A percentile compares a stretch with the other conserved stretches of the same genome.
phyloP scores from a whole-genome alignment of 2,113 vertebrate species.

The Cebidichthys violaceus region DNA sequence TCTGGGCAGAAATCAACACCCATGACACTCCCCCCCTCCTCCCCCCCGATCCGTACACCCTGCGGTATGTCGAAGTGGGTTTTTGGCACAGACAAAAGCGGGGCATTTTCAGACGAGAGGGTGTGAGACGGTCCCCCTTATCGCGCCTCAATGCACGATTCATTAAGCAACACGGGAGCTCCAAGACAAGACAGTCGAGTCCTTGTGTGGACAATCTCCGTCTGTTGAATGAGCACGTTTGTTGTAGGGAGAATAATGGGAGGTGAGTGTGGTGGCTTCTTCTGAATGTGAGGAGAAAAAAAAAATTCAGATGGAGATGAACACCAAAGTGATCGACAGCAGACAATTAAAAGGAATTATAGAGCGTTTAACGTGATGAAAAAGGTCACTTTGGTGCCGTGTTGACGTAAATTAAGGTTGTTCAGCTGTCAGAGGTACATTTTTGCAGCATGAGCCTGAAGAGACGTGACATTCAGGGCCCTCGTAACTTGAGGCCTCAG shows the following conservation, averaged over 20 bases:
- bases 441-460: constrained; percentile 21
- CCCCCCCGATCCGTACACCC: neutral
- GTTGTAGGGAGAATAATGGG: neutral
- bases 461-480: constrained; percentile 27
- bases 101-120: constrained; percentile 50
- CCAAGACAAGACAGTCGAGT: constrained; percentile 27
- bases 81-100: constrained; percentile 38
- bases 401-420: neutral
- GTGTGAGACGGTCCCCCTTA: constrained; percentile 23
- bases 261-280: neutral
- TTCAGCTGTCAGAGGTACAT: constrained; percentile 35
- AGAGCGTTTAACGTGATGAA: neutral
- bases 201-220: constrained; percentile 24
- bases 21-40: constrained; percentile 9
- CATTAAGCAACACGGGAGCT: constrained; percentile 24
- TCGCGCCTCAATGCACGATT: constrained; percentile 38
- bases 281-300: constrained; percentile 9
- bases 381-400: neutral
- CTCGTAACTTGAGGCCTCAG: constrained; percentile 29
- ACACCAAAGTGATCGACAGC: constrained; percentile 1
- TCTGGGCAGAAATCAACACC: constrained; percentile 53
- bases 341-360: constrained; percentile 28
- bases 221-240: constrained; percentile 27
- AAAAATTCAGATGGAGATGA: neutral
- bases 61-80: constrained; percentile 29